phyloP scores from a whole-genome alignment of 2,113 vertebrate species.

The Arvicanthis niloticus region DNA sequence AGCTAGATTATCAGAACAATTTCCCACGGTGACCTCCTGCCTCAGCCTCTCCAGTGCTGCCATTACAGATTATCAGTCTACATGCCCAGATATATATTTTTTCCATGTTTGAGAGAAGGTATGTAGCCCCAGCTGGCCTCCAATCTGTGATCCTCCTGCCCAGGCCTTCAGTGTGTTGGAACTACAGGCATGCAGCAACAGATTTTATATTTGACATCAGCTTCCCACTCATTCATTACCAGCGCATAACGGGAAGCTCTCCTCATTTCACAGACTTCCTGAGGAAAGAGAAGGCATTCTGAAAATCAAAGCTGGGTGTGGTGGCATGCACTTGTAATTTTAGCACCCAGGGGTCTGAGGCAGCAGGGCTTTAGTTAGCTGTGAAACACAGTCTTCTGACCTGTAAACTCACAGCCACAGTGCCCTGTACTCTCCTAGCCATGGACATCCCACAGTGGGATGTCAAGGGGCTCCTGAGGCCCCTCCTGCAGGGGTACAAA shows the following conservation, averaged over 20 bases:
- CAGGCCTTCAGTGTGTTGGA: background rate
- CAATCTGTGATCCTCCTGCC: background rate
- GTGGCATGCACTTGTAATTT: background rate
- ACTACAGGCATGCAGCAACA: background rate
- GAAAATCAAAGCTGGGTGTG: background rate
- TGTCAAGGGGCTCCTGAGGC: background rate
- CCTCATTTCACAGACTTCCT: background rate
- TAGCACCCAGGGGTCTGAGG: background rate
- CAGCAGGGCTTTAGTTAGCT: too few species aligned
- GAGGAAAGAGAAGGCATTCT: background rate
- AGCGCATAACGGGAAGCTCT: background rate
- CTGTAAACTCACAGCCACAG: background rate
- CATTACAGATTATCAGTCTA: background rate
- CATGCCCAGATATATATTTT: background rate
- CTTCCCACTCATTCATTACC: slow-evolving; percentile 12
- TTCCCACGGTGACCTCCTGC: background rate
- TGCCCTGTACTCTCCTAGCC: background rate
- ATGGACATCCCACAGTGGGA: background rate
- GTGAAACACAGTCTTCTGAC: background rate
- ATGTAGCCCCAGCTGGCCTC: background rate
- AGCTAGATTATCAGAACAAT: background rate
- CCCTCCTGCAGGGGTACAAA: too few species aligned
- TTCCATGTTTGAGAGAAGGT: background rate
- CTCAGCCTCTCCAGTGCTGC: background rate
- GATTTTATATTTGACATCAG: background rate